phyloP scores from a whole-genome alignment of 2,888 invertebrate genomes.

The Melanotus villosus region DNA sequence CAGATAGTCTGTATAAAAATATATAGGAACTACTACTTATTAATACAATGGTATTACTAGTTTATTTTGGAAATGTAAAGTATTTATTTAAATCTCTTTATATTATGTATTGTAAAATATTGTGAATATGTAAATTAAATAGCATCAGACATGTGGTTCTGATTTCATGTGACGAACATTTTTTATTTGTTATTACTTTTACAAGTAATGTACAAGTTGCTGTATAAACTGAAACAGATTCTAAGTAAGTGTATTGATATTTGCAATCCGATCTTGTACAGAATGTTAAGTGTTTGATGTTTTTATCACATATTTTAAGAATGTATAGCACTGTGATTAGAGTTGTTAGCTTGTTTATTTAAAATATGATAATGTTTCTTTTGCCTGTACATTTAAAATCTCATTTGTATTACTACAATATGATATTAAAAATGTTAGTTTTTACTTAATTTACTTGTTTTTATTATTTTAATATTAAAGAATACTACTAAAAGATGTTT shows the following conservation, averaged over 20 bases:
- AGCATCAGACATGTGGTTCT: conserved; percentile 7
- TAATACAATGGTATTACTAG: conserved; percentile 31
- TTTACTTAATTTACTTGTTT: no score
- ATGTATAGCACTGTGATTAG: conserved; percentile 66
- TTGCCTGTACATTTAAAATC: conserved; percentile 59
- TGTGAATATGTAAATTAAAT: conserved; percentile 45
- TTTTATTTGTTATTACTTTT: conserved; percentile 32
- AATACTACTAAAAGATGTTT: no score
- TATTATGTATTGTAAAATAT: conserved; percentile 37
- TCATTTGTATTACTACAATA: conserved; percentile 56
- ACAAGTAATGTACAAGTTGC: background rate
- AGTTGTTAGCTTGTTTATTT: conserved; percentile 57
- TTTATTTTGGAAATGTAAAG: conserved; percentile 41
- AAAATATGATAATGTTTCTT: conserved; percentile 42
- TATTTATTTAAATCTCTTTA: conserved; percentile 42
- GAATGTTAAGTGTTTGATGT: conserved; percentile 59
- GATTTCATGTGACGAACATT: conserved; percentile 1
- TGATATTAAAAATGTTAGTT: conserved; percentile 62
- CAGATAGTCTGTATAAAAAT: no score
- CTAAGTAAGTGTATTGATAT: conserved; percentile 27
- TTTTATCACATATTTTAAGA: conserved; percentile 57
- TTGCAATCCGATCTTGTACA: conserved; percentile 40
- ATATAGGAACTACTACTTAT: conserved; percentile 9
- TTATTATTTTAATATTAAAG: no score
- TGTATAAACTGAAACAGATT: conserved; percentile 26